Base-by-base conservation (phyloP, 2,888 invertebrate species). In the Lottia scabra region DNA sequence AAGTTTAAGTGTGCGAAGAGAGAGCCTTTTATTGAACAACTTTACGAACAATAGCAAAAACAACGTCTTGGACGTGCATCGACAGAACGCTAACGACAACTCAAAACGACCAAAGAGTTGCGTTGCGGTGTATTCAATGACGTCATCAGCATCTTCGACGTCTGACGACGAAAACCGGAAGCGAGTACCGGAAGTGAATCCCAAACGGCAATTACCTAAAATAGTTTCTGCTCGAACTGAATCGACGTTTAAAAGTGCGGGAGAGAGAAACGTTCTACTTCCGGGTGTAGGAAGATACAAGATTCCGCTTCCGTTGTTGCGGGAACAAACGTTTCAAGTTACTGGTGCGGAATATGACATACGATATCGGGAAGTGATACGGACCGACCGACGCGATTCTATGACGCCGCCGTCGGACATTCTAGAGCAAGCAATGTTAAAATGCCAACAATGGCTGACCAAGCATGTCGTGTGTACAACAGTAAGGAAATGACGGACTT, bases 281-380 rank as follows among this genome's bases (percentile, higher is more conserved):
- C 83, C 83, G 0, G 83, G 80, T 6, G 80, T 84, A 15, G 81
- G 81, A 16, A 77, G 76, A 56, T 82, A 79, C 65, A 76, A 78
- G 15, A 74, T 79, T 10, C 65, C 78, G 10, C 44, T 71, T 10
- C 66, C 73, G 62, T 13, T 46, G 0, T 65, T 70, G 13, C 70
- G 79, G n/a, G 84, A 84, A 67, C 72, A 72, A 10, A 80, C 80
- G 3, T 85, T 85, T 74, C 83, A 85, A 73, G 85, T 85, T 63
- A 85, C 85, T 6, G 83, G 84, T 13, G 83, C 82, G 0, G 84
- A 84, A 46, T 85, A 83, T 74, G 85, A 85, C 64, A 83, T 83
- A 23, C 76, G 85, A 6, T 85, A 83, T 67, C 83, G 81, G 38
- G 83, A 84, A 62, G 76, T 84, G 6, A 75, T 79, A 26, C 75